Percentiles rank a stretch among this genome's conserved stretches.
phyloP scores from a whole-genome alignment of 2,113 vertebrate species.

The Rana temporaria region DNA sequence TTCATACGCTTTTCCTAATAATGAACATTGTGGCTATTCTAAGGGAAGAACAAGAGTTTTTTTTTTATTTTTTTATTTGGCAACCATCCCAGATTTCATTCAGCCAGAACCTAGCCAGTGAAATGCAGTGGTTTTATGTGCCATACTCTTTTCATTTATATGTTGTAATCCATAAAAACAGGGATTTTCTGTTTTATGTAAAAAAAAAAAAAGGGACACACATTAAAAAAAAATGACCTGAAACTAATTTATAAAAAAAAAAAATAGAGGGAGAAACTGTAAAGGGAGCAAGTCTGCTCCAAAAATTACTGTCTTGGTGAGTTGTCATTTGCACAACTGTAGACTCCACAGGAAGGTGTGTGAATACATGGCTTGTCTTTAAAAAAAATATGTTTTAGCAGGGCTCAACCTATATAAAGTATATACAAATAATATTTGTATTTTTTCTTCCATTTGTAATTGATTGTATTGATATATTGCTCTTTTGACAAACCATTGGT shows the following conservation, averaged over 20 bases:
- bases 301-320: too few species aligned
- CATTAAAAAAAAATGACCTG: conserved; percentile 62
- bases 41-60: conserved; percentile 89
- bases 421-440: not conserved
- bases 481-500: conserved; percentile 5
- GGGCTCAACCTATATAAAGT: conserved; percentile 33
- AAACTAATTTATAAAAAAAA: not conserved
- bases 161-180: conserved; percentile 68
- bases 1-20: conserved; percentile 91
- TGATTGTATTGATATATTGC: conserved; percentile 14
- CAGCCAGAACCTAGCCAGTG: conserved; percentile 91
- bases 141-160: conserved; percentile 73
- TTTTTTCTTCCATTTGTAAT: not conserved
- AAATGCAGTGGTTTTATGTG: conserved; percentile 85
- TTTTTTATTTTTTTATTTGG: conserved; percentile 87
- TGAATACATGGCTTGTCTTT: too few species aligned
- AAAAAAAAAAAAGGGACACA: conserved; percentile 53
- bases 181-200: conserved; percentile 61
- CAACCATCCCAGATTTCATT: conserved; percentile 93
- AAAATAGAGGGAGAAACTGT: not conserved
- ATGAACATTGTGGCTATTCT: conserved; percentile 86
- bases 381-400: too few species aligned
- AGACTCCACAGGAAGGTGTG: too few species aligned
- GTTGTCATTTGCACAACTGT: too few species aligned
- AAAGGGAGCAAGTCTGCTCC: too few species aligned